Evolutionary conservation across 2,888 invertebrate species (phyloP), one percentile per base, ranked within the genome.

Genomic region (Caenorhabditis drosophilae): DNA sequence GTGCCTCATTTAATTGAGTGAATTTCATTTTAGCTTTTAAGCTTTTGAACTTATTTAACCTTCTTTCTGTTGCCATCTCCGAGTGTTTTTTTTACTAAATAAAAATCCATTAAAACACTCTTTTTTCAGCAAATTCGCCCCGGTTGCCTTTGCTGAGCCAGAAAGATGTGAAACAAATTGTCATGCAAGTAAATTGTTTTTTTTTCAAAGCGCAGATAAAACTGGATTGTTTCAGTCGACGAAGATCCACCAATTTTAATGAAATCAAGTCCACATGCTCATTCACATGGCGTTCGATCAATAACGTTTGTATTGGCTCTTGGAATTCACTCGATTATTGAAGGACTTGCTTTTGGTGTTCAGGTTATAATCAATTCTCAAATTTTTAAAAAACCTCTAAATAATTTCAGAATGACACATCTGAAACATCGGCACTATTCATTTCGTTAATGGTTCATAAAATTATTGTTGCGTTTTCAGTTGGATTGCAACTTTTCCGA

Each of bases 301-400:
- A 54, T 88, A n/a, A 80, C 88, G 12, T 83, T 88, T 46, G 80
- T 88, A 1, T 59, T 86, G 27, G 88, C 88, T 11, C 80, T 88
- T 7, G 87, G 88, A 9, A 76, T 88, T n/a, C 88, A 88, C 77
- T 87, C 88, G 0, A 67, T 88, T 12, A 87, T 88, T 77, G 88
- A 88, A 79, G 88, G 83, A 36, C 44, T 83, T 26, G 83, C 83
- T 11, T 70, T 83, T 27, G 83, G 83, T 46, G 78, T 83, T n/a
- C 72, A 70, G 20, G 41, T n/a, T n/a, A n/a, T n/a, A n/a, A n/a
- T n/a, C n/a, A n/a, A n/a, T n/a, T n/a, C n/a, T n/a, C n/a, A n/a
- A 22, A 45, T 22, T 16, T 27, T 45, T 16, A 4, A 25, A 9
- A 12, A 45, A 2, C 15, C 9, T 27, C n/a, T 9, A 45, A 45